These are phyloP conservation scores for Galbula dea DNA, from an alignment of 2,113 vertebrate species.

Conservation along the genomic window DNA sequence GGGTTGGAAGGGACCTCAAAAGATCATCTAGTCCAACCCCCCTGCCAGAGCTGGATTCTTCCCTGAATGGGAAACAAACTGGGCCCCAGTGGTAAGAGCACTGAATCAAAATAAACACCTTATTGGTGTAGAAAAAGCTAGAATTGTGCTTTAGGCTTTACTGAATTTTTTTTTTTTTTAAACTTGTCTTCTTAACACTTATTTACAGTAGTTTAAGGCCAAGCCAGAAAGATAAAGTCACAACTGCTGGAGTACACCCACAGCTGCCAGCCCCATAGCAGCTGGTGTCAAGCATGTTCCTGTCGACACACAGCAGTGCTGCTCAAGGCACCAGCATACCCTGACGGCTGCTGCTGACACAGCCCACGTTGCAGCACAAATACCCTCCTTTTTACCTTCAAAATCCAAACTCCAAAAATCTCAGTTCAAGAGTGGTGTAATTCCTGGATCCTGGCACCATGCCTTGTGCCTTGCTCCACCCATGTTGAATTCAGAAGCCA, in stretches of 20 bases:
- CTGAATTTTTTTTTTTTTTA: not conserved
- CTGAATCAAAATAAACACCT: not conserved
- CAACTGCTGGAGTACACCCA: not conserved
- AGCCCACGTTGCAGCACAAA: no score
- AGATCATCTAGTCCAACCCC: no score
- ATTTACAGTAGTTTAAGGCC: not conserved
- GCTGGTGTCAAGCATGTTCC: rapidly evolving
- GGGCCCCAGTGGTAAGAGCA: no score
- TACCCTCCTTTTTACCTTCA: no score
- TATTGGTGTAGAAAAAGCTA: not conserved
- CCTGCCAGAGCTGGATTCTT: no score
- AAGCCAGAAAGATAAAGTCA: not conserved
- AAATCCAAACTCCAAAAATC: not conserved
- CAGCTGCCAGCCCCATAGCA: rapidly evolving
- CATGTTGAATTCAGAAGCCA: rapidly evolving
- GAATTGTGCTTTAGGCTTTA: not conserved
- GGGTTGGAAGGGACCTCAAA: no score
- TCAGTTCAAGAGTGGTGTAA: rapidly evolving
- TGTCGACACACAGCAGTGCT: rapidly evolving
- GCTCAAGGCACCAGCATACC: rapidly evolving
- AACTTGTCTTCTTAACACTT: not conserved
- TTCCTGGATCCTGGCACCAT: rapidly evolving
- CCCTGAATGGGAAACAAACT: no score
- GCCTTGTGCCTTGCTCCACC: rapidly evolving
- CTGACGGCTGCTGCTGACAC: rapidly evolving